phyloP scores from a whole-genome alignment of 2,888 invertebrate species.

The Deladenus siricidicola region DNA sequence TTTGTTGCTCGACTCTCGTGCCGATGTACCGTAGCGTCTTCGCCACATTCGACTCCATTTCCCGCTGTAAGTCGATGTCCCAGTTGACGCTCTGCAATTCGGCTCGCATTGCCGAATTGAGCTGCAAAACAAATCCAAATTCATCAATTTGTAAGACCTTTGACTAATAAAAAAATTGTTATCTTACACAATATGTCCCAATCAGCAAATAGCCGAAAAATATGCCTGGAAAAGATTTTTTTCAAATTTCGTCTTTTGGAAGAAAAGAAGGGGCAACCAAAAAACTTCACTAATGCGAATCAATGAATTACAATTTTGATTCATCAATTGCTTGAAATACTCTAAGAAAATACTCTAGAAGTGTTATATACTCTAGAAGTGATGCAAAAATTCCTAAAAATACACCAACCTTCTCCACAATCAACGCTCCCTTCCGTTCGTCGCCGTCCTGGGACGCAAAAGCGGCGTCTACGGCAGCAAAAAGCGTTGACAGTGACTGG shows the following conservation, averaged over 20 bases:
- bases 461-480: conserved; percentile 74
- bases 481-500: conserved; percentile 69
- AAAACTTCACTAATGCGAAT: no score
- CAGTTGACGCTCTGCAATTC: conserved; percentile 44
- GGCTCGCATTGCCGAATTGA: conserved; percentile 40
- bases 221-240: no score
- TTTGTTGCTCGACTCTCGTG: conserved; percentile 24
- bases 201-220: no score
- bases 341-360: no score
- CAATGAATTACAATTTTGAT: no score
- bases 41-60: conserved; percentile 33
- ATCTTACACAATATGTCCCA: no score
- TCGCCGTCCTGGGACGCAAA: conserved; percentile 24
- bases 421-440: conserved; percentile 22
- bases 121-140: conserved; percentile 14
- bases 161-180: no score
- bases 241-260: background rate
- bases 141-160: no score
- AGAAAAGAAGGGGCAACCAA: background rate
- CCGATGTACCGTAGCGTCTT: conserved; percentile 28
- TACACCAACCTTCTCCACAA: conserved; percentile 28
- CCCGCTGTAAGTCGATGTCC: conserved; percentile 37
- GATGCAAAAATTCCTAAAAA: conserved; percentile 5
- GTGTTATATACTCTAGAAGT: no score
- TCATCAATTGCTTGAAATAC: no score